These are phyloP conservation scores for Platyscapa corneri DNA, from an alignment of 1,140 invertebrate genomes.

Conservation along the genomic window DNA sequence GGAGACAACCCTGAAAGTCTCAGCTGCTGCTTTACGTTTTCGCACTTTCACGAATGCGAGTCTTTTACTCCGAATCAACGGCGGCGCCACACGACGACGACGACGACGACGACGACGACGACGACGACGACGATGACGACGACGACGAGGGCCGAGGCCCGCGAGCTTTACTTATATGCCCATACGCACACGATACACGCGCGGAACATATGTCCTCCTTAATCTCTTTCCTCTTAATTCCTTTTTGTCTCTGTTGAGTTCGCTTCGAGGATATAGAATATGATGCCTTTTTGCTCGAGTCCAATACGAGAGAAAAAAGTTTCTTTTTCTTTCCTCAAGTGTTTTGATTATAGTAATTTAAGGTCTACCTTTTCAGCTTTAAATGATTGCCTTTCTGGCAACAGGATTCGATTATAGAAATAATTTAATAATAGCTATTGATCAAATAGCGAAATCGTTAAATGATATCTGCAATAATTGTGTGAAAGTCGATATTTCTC, in stretches of 20 bases:
- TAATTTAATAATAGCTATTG: no score
- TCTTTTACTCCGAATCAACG: background rate
- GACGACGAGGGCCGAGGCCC: no score
- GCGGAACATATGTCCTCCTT: background rate
- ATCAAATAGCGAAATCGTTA: no score
- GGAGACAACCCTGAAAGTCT: constrained; percentile 71
- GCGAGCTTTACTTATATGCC: background rate
- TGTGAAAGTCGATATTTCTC: no score
- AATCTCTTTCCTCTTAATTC: no score
- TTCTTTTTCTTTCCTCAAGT: background rate
- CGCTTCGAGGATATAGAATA: background rate
- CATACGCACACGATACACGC: background rate
- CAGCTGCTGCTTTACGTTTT: constrained; percentile 56
- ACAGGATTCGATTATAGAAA: no score
- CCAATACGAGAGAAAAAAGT: background rate
- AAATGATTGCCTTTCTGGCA: no score
- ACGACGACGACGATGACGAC: no score
- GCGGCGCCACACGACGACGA: background rate
- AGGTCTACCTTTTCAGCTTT: background rate
- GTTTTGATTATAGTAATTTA: background rate
- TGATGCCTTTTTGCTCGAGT: background rate
- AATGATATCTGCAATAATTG: no score
- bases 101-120: no score
- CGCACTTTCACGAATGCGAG: constrained; percentile 69
- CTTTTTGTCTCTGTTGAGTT: background rate